These are phyloP conservation scores for Neoascia interrupta DNA, from an alignment of 2,888 invertebrate species.

Conservation along the genomic window DNA sequence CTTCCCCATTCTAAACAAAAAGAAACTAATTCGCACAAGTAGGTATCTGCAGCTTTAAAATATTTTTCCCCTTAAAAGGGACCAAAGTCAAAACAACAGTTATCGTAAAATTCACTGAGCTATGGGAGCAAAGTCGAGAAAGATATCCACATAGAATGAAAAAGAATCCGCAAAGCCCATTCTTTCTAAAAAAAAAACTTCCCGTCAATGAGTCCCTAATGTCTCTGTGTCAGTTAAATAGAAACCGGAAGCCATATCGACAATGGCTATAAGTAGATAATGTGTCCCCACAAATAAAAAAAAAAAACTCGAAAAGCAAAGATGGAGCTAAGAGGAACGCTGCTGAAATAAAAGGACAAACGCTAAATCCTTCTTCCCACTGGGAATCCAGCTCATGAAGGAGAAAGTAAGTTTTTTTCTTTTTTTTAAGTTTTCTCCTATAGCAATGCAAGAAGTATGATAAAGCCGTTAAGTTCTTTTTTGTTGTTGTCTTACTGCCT, in stretches of 20 bases:
- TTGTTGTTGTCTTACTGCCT: not conserved
- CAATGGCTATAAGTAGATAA: constrained; percentile 63
- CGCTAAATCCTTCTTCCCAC: constrained; percentile 19
- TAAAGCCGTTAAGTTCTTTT: constrained; percentile 46
- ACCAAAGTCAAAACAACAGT: constrained; percentile 44
- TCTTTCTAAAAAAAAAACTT: not conserved
- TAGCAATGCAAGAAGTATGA: too few species aligned
- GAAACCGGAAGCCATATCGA: constrained; percentile 56
- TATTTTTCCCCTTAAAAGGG: constrained; percentile 22
- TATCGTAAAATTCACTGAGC: constrained; percentile 51
- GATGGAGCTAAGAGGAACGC: constrained; percentile 2
- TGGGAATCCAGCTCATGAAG: constrained; percentile 10
- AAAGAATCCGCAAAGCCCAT: not conserved
- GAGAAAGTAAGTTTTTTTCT: constrained; percentile 2
- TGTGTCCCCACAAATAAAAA: constrained; percentile 52
- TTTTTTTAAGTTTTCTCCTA: constrained; percentile 39
- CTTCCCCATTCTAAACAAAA: too few species aligned
- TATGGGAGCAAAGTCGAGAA: too few species aligned
- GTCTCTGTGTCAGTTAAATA: constrained; percentile 49
- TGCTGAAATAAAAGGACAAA: constrained; percentile 12
- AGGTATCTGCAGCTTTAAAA: too few species aligned
- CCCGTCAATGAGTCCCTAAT: constrained; percentile 54
- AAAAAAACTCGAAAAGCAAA: constrained; percentile 26
- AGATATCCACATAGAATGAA: too few species aligned
- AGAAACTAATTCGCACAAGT: too few species aligned